Percentiles rank a stretch among this genome's conserved stretches.
Conservation (phyloP, 2,113 vertebrate species). For the Nothobranchius kuhntae region DNA sequence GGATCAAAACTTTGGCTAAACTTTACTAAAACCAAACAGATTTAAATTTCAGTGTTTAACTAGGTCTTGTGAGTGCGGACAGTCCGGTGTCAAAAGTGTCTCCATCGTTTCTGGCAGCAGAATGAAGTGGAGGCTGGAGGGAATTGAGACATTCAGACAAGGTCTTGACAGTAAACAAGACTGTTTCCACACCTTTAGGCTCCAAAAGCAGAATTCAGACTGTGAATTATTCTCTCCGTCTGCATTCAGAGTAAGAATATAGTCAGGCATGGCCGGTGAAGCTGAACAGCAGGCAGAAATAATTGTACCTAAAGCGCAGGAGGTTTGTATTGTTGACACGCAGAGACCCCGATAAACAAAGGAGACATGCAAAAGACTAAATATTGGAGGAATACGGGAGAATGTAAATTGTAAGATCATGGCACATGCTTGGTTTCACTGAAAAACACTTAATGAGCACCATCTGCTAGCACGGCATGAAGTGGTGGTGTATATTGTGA, state of each 20-base stretch:
- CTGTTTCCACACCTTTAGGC: neutral
- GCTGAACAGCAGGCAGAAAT: neutral
- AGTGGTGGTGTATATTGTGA: neutral
- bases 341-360: neutral
- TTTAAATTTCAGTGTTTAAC: neutral
- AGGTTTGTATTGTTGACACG: neutral
- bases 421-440: neutral
- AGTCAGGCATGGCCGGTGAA: neutral
- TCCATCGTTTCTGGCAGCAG: neutral
- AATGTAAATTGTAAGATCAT: neutral
- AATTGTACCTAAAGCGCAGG: neutral
- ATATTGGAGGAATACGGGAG: neutral
- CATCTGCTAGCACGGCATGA: neutral
- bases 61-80: neutral
- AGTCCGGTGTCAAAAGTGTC: neutral
- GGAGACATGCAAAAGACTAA: neutral
- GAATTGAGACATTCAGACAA: neutral
- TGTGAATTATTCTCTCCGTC: neutral
- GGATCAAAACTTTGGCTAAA: constrained; percentile 10
- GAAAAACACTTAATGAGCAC: neutral
- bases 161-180: neutral
- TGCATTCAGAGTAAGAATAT: neutral
- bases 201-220: neutral
- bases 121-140: neutral
- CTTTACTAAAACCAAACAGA: neutral